Conservation (phyloP, 2,888 invertebrate species). For the Drosophila testacea region DNA sequence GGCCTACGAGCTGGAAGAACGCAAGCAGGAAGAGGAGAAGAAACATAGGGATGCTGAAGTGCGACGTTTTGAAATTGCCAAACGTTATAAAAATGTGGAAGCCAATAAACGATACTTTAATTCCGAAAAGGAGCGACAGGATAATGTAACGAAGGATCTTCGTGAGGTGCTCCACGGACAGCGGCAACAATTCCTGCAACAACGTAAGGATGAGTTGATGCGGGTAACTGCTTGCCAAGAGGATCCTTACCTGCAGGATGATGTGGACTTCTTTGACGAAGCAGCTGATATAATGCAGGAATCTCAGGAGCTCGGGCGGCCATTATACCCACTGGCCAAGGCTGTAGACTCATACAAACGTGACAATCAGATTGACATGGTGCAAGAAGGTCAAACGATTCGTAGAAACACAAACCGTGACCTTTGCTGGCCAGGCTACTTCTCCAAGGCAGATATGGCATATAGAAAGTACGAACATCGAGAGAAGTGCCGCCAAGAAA, state of each 20-base stretch:
- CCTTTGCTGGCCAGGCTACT: constrained; percentile 65
- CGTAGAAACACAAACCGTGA: constrained; percentile 54
- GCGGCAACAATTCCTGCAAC: constrained; percentile 37
- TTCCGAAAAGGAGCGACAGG: background rate
- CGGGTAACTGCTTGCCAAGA: constrained; percentile 45
- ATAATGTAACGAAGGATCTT: constrained; percentile 19
- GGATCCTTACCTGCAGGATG: constrained; percentile 67
- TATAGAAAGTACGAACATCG: constrained; percentile 61
- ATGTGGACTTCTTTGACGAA: constrained; percentile 80
- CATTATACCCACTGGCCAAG: constrained; percentile 80
- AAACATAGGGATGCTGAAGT: constrained; percentile 22
- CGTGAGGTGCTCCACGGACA: constrained; percentile 39
- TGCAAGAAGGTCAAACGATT: constrained; percentile 27
- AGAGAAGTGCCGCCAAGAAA: constrained; percentile 49
- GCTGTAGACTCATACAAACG: constrained; percentile 78
- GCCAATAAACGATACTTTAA: constrained; percentile 37
- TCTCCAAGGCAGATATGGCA: constrained; percentile 60
- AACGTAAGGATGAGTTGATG: constrained; percentile 40
- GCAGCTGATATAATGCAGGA: constrained; percentile 77
- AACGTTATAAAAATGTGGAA: constrained; percentile 44
- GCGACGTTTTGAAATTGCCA: constrained; percentile 61
- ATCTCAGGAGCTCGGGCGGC: constrained; percentile 77
- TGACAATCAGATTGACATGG: constrained; percentile 54
- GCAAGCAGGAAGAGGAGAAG: constrained; percentile 14
- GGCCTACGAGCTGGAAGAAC: constrained; percentile 47